phyloP scores from a whole-genome alignment of 2,888 invertebrate species.

The Drosophila macrothrix region DNA sequence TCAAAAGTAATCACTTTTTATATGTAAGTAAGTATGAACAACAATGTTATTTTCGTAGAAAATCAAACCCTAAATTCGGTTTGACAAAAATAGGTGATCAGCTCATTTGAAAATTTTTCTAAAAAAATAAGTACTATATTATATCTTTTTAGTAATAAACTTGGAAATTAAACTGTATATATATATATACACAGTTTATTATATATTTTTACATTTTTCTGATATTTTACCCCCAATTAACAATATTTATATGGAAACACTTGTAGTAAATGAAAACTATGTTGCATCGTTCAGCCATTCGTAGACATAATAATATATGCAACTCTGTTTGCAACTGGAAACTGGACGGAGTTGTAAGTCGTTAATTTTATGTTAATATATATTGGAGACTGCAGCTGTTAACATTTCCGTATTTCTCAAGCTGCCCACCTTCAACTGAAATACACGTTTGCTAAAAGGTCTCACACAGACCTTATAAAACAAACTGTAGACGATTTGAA shows the following conservation, averaged over 20 bases:
- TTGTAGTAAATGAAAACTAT: neutral
- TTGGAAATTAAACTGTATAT: neutral
- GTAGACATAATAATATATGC: neutral
- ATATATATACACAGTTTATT: neutral
- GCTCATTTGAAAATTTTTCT: neutral
- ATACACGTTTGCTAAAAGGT: neutral
- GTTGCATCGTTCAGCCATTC: neutral
- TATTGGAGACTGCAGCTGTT: neutral
- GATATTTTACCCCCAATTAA: no score
- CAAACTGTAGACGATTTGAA: slow-evolving; percentile 13
- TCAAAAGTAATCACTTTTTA: neutral
- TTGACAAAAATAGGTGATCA: neutral
- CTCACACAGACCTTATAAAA: slow-evolving; percentile 36
- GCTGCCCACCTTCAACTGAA: slow-evolving; percentile 11
- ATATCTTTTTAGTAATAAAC: neutral
- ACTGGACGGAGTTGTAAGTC: neutral
- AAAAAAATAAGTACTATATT: neutral
- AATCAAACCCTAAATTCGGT: neutral
- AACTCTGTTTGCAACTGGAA: neutral
- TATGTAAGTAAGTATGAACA: neutral
- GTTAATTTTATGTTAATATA: neutral
- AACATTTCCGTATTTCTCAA: slow-evolving; percentile 8
- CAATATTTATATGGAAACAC: neutral
- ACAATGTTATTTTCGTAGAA: neutral
- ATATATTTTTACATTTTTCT: neutral